Conservation (phyloP, 2,888 invertebrate genomes). For the Prenolepis imparis region DNA sequence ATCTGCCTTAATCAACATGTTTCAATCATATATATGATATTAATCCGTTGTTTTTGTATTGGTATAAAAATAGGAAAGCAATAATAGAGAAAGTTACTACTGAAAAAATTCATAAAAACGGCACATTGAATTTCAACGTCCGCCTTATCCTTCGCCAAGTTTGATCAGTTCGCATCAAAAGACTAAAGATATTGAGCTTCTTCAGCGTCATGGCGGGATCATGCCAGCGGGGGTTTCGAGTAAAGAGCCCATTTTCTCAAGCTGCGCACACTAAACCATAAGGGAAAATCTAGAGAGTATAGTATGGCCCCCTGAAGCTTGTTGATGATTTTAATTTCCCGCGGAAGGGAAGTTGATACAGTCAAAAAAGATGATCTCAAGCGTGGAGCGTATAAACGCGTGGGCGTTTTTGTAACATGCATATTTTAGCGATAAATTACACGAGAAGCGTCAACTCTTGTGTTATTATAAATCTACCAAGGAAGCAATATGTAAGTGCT, state of each 20-base stretch:
- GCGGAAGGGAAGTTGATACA: background rate
- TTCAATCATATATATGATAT: background rate
- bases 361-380: slow-evolving; percentile 13
- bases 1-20: background rate
- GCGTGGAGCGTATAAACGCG: background rate
- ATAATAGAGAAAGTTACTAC: background rate
- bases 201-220: slow-evolving; percentile 8
- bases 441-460: background rate
- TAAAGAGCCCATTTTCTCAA: background rate
- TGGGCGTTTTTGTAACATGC: background rate
- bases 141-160: slow-evolving; percentile 16
- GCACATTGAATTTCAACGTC: slow-evolving; percentile 21
- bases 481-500: background rate
- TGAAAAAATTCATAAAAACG: background rate
- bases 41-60: background rate
- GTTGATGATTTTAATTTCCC: slow-evolving; percentile 39
- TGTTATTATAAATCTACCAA: background rate
- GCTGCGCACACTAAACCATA: background rate
- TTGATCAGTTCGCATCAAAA: slow-evolving; percentile 23
- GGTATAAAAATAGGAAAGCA: background rate
- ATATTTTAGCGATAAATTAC: slow-evolving; percentile 6
- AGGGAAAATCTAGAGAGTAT: slow-evolving; percentile 25
- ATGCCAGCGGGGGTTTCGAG: slow-evolving; percentile 6
- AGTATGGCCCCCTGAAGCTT: background rate
- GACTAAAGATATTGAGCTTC: slow-evolving; percentile 41